Percentiles rank a stretch among this genome's conserved stretches.
Evolutionary conservation across 2,797 vertebrate species (phyloP).

Genomic region (Sebastes ruberrimus): DNA sequence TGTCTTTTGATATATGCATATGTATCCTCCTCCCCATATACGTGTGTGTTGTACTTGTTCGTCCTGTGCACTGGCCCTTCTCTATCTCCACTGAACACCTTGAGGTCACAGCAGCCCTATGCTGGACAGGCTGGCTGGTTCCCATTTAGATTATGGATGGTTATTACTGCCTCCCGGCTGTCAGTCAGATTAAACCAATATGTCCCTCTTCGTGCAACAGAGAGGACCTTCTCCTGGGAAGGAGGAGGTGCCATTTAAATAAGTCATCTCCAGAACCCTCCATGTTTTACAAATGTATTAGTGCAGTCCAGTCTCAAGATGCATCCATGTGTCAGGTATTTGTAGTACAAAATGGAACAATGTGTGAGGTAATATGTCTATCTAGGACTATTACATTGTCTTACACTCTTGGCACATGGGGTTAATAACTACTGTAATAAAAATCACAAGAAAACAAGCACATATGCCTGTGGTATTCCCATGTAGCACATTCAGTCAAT

Average conservation of each 20-base stretch:
- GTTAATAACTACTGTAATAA: neutral
- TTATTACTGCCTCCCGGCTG: slow-evolving; percentile 79
- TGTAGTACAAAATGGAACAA: slow-evolving; percentile 15
- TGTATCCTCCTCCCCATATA: neutral
- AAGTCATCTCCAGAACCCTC: slow-evolving; percentile 56
- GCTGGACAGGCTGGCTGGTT: slow-evolving; percentile 63
- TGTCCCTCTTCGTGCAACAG: slow-evolving; percentile 68
- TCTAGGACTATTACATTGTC: neutral
- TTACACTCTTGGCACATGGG: neutral
- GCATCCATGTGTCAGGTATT: slow-evolving; percentile 3
- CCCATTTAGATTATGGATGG: slow-evolving; percentile 81
- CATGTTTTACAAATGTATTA: slow-evolving; percentile 56
- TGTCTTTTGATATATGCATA: slow-evolving; percentile 6
- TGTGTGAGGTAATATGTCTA: neutral
- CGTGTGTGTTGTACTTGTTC: slow-evolving; percentile 29
- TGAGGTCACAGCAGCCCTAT: slow-evolving; percentile 71
- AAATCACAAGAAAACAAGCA: neutral
- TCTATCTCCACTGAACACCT: slow-evolving; percentile 79
- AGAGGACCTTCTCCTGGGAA: slow-evolving; percentile 63
- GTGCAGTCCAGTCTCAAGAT: slow-evolving; percentile 3
- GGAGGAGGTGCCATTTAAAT: slow-evolving; percentile 63
- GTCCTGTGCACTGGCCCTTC: slow-evolving; percentile 32
- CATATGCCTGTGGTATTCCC: neutral
- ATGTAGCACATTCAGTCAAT: neutral
- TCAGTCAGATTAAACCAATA: slow-evolving; percentile 81